Evolutionary conservation across 2,888 invertebrate genomes (phyloP).

Genomic region (Aphodius granarius): DNA sequence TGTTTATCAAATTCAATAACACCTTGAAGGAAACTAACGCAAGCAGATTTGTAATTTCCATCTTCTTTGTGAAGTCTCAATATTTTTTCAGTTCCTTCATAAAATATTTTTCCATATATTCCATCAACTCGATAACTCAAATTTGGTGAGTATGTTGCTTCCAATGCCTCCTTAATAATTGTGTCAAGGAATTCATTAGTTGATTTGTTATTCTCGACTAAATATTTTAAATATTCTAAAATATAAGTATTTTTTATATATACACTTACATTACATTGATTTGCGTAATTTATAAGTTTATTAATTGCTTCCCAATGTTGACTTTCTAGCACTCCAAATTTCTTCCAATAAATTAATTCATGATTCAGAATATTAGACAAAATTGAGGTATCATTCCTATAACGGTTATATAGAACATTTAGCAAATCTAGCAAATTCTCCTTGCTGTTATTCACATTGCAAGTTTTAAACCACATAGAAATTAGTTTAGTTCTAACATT

Average conservation of each 20-base stretch:
- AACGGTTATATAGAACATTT: slow-evolving; percentile 8
- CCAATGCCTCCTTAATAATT: background rate
- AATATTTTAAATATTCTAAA: slow-evolving; percentile 7
- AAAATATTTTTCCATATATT: background rate
- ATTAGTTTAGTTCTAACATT: slow-evolving; percentile 1
- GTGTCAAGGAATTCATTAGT: background rate
- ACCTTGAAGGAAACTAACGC: background rate
- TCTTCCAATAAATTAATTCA: background rate
- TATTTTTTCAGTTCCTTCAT: background rate
- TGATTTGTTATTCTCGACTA: background rate
- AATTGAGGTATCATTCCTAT: background rate
- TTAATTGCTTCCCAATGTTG: slow-evolving; percentile 16
- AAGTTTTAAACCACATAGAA: background rate
- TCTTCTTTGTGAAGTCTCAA: background rate
- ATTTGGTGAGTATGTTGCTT: background rate
- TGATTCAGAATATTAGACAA: background rate
- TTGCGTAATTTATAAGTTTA: slow-evolving; percentile 8
- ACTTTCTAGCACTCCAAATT: slow-evolving; percentile 3
- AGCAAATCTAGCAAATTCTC: slow-evolving; percentile 8
- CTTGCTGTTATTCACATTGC: background rate
- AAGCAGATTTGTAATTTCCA: background rate
- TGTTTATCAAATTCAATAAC: background rate
- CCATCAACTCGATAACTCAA: background rate
- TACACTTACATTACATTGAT: no score
- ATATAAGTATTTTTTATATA: slow-evolving; percentile 8